Conservation (phyloP, 1,140 invertebrate genomes). For the Chlorops oryzae region DNA sequence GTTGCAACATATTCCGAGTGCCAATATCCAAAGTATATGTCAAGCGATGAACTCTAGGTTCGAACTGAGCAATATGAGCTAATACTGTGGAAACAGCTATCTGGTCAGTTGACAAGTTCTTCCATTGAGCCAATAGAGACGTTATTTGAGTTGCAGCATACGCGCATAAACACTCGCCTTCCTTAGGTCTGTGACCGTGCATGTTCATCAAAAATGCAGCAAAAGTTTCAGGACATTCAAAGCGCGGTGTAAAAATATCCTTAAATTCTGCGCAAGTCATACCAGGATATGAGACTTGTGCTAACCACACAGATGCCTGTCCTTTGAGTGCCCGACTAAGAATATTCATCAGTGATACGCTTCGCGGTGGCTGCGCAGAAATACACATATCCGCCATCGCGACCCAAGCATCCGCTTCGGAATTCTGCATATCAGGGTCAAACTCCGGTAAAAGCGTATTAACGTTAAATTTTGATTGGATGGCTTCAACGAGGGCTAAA, state of each 20-base stretch:
- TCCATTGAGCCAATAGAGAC: background rate
- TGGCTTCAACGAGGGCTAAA: too few relatives aligned
- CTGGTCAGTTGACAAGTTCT: background rate
- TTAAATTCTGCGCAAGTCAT: background rate
- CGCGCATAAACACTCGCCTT: background rate
- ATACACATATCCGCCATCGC: background rate
- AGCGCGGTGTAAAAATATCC: background rate
- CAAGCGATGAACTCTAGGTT: background rate
- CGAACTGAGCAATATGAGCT: background rate
- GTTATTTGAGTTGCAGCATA: background rate
- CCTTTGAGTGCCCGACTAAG: background rate
- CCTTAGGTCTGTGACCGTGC: background rate
- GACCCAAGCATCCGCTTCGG: background rate
- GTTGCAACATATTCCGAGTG: background rate
- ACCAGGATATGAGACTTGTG: background rate
- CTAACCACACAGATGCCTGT: background rate
- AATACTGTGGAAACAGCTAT: background rate
- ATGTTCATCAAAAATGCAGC: background rate
- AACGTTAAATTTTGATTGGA: too few relatives aligned
- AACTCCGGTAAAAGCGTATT: background rate
- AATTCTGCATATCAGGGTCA: background rate
- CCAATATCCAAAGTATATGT: background rate
- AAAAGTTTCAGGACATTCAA: background rate
- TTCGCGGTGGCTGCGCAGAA: background rate
- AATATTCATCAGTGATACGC: background rate